Conservation (phyloP, 2,797 vertebrate genomes). For the Leucoraja ocellata region DNA sequence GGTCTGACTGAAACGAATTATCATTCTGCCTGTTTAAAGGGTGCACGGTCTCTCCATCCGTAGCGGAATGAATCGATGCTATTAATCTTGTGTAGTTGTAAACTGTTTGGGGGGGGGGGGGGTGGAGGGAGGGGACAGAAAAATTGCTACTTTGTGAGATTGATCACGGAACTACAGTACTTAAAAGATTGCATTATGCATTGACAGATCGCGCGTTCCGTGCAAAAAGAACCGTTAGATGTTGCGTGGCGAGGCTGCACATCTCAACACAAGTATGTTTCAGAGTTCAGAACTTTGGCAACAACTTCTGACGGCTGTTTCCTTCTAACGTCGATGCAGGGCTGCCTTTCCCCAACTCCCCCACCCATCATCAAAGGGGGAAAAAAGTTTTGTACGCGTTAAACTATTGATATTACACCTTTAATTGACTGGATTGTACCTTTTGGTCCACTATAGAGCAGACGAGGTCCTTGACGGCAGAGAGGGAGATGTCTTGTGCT, state of each 20-base stretch:
- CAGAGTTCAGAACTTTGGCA: constrained; percentile 1
- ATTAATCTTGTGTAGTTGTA: background rate
- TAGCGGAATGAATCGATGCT: background rate
- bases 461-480: constrained; percentile 86
- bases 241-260: background rate
- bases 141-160: background rate
- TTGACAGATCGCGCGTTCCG: background rate
- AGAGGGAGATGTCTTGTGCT: constrained; percentile 81
- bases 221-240: background rate
- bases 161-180: background rate
- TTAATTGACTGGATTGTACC: constrained; percentile 58
- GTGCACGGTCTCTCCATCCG: background rate
- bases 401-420: background rate
- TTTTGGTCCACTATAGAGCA: constrained; percentile 97
- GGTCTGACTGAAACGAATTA: background rate
- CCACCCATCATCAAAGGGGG: background rate
- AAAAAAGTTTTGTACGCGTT: background rate
- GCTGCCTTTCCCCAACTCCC: background rate
- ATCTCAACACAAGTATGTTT: background rate
- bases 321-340: background rate
- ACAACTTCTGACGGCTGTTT: background rate
- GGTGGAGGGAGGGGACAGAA: background rate
- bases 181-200: background rate
- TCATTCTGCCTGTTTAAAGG: background rate
- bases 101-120: no score